phyloP scores from a whole-genome alignment of 2,888 invertebrate species.

The Ophion ellenae region DNA sequence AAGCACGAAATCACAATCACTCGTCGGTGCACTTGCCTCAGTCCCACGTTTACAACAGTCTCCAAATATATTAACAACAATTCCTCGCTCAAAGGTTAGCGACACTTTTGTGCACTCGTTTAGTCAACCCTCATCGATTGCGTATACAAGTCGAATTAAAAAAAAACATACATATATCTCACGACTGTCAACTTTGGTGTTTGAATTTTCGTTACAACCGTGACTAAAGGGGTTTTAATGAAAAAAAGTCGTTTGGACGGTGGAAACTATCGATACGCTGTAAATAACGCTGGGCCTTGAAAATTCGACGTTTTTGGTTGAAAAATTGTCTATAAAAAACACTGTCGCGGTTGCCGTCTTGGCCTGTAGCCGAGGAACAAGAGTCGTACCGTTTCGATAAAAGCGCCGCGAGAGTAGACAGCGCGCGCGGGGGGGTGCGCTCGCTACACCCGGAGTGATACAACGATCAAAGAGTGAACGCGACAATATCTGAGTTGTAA shows the following conservation, averaged over 20 bases:
- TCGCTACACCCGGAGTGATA: slow-evolving; percentile 29
- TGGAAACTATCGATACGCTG: background rate
- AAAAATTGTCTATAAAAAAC: background rate
- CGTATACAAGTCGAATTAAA: too few species aligned
- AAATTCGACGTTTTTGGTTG: too few species aligned
- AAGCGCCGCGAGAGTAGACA: slow-evolving; percentile 27
- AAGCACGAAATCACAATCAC: slow-evolving; percentile 7
- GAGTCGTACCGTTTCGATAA: slow-evolving; percentile 5
- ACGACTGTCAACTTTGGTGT: too few species aligned
- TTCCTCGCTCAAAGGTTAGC: too few species aligned
- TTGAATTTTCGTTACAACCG: too few species aligned
- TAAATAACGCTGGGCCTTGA: too few species aligned
- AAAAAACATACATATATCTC: too few species aligned
- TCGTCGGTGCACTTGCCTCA: background rate
- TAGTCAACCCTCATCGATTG: too few species aligned
- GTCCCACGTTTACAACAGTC: background rate
- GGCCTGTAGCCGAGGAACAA: background rate
- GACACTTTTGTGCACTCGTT: too few species aligned
- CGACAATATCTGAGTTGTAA: slow-evolving; percentile 82
- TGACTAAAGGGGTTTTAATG: too few species aligned
- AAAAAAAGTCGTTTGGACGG: too few species aligned
- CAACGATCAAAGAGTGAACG: slow-evolving; percentile 72
- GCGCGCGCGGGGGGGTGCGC: slow-evolving; percentile 9
- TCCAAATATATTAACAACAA: too few species aligned
- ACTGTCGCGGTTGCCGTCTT: background rate